Conservation (phyloP, 2,888 invertebrate genomes). For the Keiferia lycopersicella region DNA sequence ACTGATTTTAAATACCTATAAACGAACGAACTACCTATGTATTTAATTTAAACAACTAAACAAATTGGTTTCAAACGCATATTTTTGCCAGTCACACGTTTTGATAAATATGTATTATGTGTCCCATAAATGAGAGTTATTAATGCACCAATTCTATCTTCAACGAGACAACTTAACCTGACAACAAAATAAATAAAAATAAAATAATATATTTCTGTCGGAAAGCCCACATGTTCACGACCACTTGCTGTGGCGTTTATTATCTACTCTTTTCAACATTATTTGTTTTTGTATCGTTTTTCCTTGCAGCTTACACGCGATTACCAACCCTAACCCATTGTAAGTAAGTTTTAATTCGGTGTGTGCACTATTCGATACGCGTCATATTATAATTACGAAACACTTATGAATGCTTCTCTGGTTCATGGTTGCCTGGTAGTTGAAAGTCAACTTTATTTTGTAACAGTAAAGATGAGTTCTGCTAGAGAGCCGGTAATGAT, state of each 20-base stretch:
- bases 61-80: too few species aligned
- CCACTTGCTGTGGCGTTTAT: slow-evolving; percentile 51
- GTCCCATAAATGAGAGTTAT: too few species aligned
- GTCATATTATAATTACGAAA: slow-evolving; percentile 42
- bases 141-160: neutral
- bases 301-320: slow-evolving; percentile 26
- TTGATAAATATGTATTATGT: too few species aligned
- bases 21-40: too few species aligned
- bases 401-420: slow-evolving; percentile 28
- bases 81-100: too few species aligned
- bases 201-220: slow-evolving; percentile 44
- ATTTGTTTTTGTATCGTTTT: slow-evolving; percentile 36
- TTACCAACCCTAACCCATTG: slow-evolving; percentile 26
- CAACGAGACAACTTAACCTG: neutral
- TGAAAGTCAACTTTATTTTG: slow-evolving; percentile 46
- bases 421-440: slow-evolving; percentile 44
- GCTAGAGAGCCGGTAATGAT: slow-evolving; percentile 36
- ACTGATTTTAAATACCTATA: too few species aligned
- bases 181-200: slow-evolving; percentile 40
- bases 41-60: too few species aligned
- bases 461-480: slow-evolving; percentile 29
- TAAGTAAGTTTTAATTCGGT: slow-evolving; percentile 31
- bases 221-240: slow-evolving; percentile 48
- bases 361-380: slow-evolving; percentile 33
- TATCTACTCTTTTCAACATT: slow-evolving; percentile 38